Conservation (phyloP, 2,888 invertebrate species). For the Microplitis manilae region DNA sequence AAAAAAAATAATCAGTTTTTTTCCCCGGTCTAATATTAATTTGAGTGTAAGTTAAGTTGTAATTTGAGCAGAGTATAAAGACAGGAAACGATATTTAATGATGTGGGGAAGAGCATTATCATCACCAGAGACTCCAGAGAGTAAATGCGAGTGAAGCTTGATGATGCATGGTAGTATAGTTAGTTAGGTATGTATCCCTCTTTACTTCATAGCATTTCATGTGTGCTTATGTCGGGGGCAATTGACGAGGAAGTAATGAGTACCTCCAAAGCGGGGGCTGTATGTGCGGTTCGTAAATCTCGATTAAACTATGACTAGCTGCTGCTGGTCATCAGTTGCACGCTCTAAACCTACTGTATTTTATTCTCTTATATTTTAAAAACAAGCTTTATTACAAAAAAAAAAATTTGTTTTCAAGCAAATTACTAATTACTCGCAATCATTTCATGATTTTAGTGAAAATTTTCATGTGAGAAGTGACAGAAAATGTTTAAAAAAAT, state of each 20-base stretch:
- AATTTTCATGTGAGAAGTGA: no score
- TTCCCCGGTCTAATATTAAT: no score
- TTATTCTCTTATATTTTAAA: neutral
- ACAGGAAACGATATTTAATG: slow-evolving; percentile 66
- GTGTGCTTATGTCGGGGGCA: slow-evolving; percentile 36
- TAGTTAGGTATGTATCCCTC: neutral
- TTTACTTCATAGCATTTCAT: neutral
- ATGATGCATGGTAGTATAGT: slow-evolving; percentile 44
- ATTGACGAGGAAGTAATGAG: slow-evolving; percentile 66
- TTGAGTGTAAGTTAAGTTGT: slow-evolving; percentile 46
- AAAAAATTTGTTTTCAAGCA: no score
- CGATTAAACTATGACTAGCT: slow-evolving; percentile 56
- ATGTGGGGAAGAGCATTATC: slow-evolving; percentile 50
- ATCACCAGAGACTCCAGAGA: slow-evolving; percentile 31
- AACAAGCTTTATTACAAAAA: neutral
- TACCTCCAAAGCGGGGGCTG: slow-evolving; percentile 56
- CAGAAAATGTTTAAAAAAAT: neutral
- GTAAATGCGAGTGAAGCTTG: slow-evolving; percentile 33
- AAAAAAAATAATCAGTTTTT: no score
- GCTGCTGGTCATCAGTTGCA: slow-evolving; percentile 51
- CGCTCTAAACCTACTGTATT: neutral
- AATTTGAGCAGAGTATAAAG: slow-evolving; percentile 47
- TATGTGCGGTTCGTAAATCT: slow-evolving; percentile 53
- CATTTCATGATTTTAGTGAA: no score
- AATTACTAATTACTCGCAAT: no score